These are phyloP conservation scores for Anhinga rufa DNA, from an alignment of 2,113 vertebrate genomes.

Conservation along the genomic window DNA sequence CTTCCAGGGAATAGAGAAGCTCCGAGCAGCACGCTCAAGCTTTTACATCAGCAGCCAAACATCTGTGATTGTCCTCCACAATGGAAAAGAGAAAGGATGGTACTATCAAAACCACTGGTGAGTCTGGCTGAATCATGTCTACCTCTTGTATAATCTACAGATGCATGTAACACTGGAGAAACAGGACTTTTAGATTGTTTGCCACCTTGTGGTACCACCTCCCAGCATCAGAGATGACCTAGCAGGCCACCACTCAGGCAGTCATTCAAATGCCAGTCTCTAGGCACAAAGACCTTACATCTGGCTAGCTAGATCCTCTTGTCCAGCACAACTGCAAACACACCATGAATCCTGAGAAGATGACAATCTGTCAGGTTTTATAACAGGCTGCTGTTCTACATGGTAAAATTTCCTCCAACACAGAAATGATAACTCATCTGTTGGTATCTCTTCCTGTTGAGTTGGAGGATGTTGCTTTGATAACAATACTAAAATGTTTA, in stretches of 20 bases:
- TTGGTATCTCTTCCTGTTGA: neutral
- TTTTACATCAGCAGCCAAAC: neutral
- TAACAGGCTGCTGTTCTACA: neutral
- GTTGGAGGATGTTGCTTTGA: neutral
- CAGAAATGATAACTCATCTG: neutral
- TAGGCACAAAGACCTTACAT: neutral
- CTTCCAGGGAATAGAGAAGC: neutral
- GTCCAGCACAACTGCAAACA: neutral
- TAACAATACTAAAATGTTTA: neutral
- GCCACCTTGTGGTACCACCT: neutral
- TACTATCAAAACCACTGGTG: neutral
- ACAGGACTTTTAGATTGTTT: neutral
- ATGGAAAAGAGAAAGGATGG: neutral
- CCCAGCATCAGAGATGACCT: neutral
- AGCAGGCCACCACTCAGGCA: neutral
- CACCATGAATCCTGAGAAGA: neutral
- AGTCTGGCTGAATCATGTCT: neutral
- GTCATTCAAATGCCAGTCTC: neutral
- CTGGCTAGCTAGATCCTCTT: neutral
- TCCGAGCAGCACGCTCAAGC: neutral
- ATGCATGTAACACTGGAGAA: neutral
- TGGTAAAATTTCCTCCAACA: neutral
- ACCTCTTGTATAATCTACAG: neutral
- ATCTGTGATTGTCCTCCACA: neutral
- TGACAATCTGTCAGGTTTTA: neutral